Evolutionary conservation across 1,140 invertebrate species (phyloP), one percentile per base, ranked within the genome.

Genomic region (Drosophila rhopaloa): DNA sequence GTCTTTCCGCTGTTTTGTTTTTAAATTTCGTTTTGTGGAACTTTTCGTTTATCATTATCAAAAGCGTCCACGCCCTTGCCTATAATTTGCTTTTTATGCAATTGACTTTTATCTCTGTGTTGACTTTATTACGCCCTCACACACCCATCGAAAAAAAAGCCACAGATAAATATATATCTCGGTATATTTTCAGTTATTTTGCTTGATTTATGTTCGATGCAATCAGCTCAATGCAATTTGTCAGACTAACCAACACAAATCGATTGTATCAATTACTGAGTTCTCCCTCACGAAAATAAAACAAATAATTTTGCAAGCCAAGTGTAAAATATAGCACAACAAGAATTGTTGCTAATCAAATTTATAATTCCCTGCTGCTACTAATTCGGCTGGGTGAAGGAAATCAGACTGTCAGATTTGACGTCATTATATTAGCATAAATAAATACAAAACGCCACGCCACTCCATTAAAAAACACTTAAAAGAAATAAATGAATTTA

Each of bases 391-490:
- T 41, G 14, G 19, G 14, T 2, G 13, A 27, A 38, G 63, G 24
- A 46, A 66, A 78, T 73, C 29, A 13, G 32, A 44, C 47, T 76
- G 59, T 44, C 66, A 76, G 43, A 79, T 82, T 88, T 86, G 71
- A 88, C 83, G 79, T 86, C 83, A 83, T 83, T 83, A 71, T 86
- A 70, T 86, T 79, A 62, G 81, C 81, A 85, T 84, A 82, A 73
- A 78, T 63, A 82, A 82, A 88, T 82, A 88, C 58, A 67, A 51
- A 40, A 76, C 66, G 57, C 66, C 72, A 68, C 68, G 66, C 19
- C 40, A 67, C 62, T 83, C 65, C 75, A 82, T 86, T 76, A 85
- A 83, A 79, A 83, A 67, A 72, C 67, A 75, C 70, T 72, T 71
- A 41, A 71, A 57, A 71, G 32, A 72, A 72, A 71, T 58, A 72